phyloP scores from a whole-genome alignment of 2,888 invertebrate species.

The Stenodema calcarata region DNA sequence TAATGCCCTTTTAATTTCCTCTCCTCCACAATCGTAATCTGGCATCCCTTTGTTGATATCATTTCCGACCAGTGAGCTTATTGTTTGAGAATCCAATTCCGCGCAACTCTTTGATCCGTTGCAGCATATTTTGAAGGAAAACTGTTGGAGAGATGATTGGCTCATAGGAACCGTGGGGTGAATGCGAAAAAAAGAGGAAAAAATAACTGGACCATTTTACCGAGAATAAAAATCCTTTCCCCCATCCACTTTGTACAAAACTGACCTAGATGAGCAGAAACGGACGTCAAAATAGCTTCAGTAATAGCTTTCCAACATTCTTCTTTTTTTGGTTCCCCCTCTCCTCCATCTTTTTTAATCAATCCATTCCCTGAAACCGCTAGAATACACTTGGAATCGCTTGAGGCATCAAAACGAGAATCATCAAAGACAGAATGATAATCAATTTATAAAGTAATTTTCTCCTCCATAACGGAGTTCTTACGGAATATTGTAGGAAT shows the following conservation, averaged over 20 bases:
- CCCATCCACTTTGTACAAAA: not conserved
- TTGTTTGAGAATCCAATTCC: constrained; percentile 49
- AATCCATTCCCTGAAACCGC: constrained; percentile 14
- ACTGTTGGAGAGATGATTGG: constrained; percentile 14
- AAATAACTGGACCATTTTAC: not conserved
- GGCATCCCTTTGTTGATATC: constrained; percentile 46
- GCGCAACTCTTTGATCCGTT: constrained; percentile 30
- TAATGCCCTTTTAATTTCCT: constrained; percentile 46
- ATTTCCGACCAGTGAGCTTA: constrained; percentile 47
- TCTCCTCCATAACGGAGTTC: not conserved
- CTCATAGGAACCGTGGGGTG: not conserved
- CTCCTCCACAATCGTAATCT: constrained; percentile 26
- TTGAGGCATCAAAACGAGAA: not conserved
- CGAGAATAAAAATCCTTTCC: not conserved
- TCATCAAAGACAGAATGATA: not conserved
- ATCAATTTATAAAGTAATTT: constrained; percentile 33
- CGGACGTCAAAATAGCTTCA: constrained; percentile 43
- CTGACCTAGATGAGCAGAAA: constrained; percentile 40
- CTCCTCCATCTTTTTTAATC: constrained; percentile 20
- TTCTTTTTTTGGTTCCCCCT: not conserved
- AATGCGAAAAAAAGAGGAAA: not conserved
- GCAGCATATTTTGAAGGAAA: constrained; percentile 1
- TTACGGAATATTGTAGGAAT: too few relatives aligned
- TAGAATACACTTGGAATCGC: not conserved
- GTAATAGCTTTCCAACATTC: constrained; percentile 27